These are phyloP conservation scores for Anthrax anthrax DNA, from an alignment of 2,888 invertebrate species.

Conservation along the genomic window DNA sequence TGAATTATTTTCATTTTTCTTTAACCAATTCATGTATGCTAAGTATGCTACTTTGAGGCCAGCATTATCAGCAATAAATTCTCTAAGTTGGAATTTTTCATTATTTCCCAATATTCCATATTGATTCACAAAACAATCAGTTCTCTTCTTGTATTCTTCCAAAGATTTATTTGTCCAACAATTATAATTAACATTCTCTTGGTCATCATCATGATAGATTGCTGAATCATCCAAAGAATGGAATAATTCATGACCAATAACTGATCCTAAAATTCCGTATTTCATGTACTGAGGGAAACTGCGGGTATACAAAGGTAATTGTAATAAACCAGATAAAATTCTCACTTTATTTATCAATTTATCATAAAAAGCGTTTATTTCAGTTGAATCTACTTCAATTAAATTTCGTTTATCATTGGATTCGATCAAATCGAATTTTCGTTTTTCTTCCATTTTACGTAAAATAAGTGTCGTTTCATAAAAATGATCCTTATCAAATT, in stretches of 20 bases:
- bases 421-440: conserved; percentile 44
- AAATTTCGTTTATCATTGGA: no score
- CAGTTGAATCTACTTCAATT: no score
- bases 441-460: conserved; percentile 34
- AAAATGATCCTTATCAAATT: conserved; percentile 51
- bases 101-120: conserved; percentile 9
- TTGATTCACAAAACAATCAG: neutral
- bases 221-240: conserved; percentile 16
- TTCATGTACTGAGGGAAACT: conserved; percentile 47
- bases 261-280: conserved; percentile 14
- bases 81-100: conserved; percentile 11
- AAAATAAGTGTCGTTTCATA: conserved; percentile 70
- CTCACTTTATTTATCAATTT: conserved; percentile 85
- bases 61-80: conserved; percentile 17
- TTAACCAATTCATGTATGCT: conserved; percentile 13
- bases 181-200: no score
- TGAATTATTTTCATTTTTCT: conserved; percentile 6
- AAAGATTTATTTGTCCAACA: neutral
- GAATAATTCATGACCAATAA: conserved; percentile 16
- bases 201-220: no score
- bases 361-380: conserved; percentile 79
- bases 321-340: conserved; percentile 85
- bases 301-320: conserved; percentile 78
- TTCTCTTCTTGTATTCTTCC: neutral
- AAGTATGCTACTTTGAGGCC: conserved; percentile 14